Base-by-base conservation (phyloP, 2,888 invertebrate genomes). In the Dusona sp. region DNA sequence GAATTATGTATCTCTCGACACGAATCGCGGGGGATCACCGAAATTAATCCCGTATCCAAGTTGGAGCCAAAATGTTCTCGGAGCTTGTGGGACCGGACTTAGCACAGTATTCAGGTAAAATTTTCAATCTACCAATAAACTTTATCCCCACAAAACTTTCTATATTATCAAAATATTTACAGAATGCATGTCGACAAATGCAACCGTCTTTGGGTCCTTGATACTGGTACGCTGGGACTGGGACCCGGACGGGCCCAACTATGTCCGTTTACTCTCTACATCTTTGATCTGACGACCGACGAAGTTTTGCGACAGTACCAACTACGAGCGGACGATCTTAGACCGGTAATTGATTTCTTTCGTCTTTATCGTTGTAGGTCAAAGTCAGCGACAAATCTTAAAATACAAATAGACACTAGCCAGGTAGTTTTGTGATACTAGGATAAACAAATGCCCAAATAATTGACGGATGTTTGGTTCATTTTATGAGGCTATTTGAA, bases 211-310 rank as follows among this genome's bases (percentile, higher is more conserved):
- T n/a, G n/a, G 98, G 97, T 97, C 0, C 93, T 98, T 79, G 98
- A 98, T 91, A 97, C 97, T n/a, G 98, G 98, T 79, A 97, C 97
- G 61, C 96, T 97, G 90, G 97, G 98, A 84, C 97, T 97, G 89
- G 97, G 95, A 36, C 96, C 96, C 89, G 96, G 96, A 4, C 97
- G 96, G 1, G 96, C 96, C 81, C 97, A 97, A 91, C 96, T 97
- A 1, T 98, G 98, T 91, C 98, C 98, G 0, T 98, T 97, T 92
- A 95, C 97, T 1, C 94, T 98, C 9, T 97, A 97, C 92, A 95
- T 98, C 0, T 97, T 96, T 91, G 97, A 98, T 92, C 94, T 98
- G 89, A 95, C 95, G 84, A 97, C 97, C 0, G 96, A 98, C 91
- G 95, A 95, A 72, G 95, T 97, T 48, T 95, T 98, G 79, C 95